A percentile compares a stretch with the other conserved stretches of the same genome.
Conservation (phyloP, 2,888 invertebrate genomes). For the Heterodera filipjevi region DNA sequence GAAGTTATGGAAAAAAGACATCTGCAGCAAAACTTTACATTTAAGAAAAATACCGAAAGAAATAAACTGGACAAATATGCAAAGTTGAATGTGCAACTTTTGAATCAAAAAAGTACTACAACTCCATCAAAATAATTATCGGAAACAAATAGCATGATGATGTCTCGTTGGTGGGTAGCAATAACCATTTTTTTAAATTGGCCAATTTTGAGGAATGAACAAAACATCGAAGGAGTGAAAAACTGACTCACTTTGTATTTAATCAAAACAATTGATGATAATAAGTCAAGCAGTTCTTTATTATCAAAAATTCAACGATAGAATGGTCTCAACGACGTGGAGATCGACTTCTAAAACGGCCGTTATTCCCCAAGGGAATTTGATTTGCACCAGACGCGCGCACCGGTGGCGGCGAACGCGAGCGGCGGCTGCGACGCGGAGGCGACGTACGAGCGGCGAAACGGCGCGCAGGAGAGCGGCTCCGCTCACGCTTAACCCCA, state of each 20-base stretch:
- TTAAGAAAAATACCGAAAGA: too few species aligned
- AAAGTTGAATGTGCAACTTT: too few species aligned
- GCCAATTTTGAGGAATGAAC: background rate
- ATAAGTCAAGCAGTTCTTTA: too few species aligned
- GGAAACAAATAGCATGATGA: background rate
- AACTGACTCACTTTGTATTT: background rate
- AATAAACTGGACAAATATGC: too few species aligned
- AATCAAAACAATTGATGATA: too few species aligned
- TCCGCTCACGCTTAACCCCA: constrained; percentile 30
- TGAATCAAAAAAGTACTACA: too few species aligned
- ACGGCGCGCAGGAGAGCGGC: constrained; percentile 38
- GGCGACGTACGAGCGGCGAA: constrained; percentile 26
- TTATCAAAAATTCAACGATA: too few species aligned
- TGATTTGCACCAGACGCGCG: constrained; percentile 36
- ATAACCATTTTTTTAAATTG: too few species aligned
- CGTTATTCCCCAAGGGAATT: constrained; percentile 38
- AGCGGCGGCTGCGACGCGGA: constrained; percentile 35
- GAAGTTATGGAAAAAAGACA: constrained; percentile 60
- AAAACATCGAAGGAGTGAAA: background rate
- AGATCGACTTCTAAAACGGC: constrained; percentile 37
- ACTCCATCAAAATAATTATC: background rate
- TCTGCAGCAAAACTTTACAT: too few species aligned
- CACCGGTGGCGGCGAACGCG: constrained; percentile 20
- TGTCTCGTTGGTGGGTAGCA: background rate
- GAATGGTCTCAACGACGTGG: constrained; percentile 33